Percentiles rank a stretch among this genome's conserved stretches.
Conservation (phyloP, 2,888 invertebrate species). For the Heteromurus nitidus region DNA sequence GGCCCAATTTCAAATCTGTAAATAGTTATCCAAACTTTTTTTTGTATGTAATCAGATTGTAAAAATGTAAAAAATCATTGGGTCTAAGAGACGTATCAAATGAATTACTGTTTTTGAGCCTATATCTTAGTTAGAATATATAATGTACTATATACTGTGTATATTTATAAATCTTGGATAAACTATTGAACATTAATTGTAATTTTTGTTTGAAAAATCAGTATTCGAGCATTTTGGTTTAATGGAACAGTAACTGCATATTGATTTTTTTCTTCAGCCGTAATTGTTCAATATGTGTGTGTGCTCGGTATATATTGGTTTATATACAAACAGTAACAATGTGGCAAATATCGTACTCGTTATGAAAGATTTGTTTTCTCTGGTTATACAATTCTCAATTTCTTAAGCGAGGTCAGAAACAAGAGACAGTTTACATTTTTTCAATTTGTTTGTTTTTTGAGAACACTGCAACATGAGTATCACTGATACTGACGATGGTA, state of each 20-base stretch:
- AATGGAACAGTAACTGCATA: background rate
- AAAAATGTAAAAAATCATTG: slow-evolving; percentile 56
- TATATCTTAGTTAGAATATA: slow-evolving; percentile 21
- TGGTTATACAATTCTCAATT: slow-evolving; percentile 23
- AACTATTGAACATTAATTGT: background rate
- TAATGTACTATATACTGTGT: background rate
- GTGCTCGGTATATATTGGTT: no score
- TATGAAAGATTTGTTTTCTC: slow-evolving; percentile 41
- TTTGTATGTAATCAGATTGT: slow-evolving; percentile 43
- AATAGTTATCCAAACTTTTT: background rate
- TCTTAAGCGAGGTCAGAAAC: slow-evolving; percentile 44
- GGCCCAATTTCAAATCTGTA: slow-evolving; percentile 3
- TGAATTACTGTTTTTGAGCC: slow-evolving; percentile 51
- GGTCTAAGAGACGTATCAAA: slow-evolving; percentile 45
- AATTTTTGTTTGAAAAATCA: background rate
- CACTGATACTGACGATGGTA: slow-evolving; percentile 40
- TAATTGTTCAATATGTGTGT: no score
- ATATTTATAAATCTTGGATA: background rate
- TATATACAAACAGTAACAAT: slow-evolving; percentile 45
- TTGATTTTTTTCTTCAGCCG: background rate
- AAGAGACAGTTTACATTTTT: slow-evolving; percentile 31
- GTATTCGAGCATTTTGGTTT: background rate
- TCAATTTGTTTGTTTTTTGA: slow-evolving; percentile 26
- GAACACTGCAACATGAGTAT: slow-evolving; percentile 66
- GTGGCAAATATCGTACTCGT: background rate